Base-by-base conservation (phyloP, 2,888 invertebrate species). In the Euclidia mi region DNA sequence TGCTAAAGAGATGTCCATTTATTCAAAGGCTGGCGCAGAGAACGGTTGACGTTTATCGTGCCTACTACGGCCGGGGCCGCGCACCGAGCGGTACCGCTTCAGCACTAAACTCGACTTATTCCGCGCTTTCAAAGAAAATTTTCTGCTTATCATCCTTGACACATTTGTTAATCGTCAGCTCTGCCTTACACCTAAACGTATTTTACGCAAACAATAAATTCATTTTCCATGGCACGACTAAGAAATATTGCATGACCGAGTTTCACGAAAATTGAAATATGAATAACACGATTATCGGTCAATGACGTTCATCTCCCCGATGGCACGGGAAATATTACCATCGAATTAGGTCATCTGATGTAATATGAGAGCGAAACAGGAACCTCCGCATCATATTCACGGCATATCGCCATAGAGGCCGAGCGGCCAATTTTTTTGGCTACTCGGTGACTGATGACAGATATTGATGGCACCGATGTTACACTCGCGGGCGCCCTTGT, bases 381-480 rank as follows among this genome's bases (percentile, higher is more conserved):
- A 86, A 79, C 76, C 76, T 72, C 72, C 69, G 74, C 84, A 84
- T 88, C 88, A 88, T 74, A 69, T 72, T 88, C 88, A 87, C 73
- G 70, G 75, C 58, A 74, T 74, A 84, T 86, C 78, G 84, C 76
- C 46, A 29, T 61, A 56, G 55, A 66, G 76, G 79, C 75, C 83
- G 85, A 87, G 85, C 88, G 90, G 88, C 89, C 90, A 87, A 86
- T 89, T 89, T 87, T 90, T 90, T 91, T 91, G 88, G 91, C 86
- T 88, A 84, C 88, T 87, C 84, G 76, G 85, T 86, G 85, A 84
- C 88, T 79, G 88, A 81, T 88, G 94, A 90, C 92, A 90, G 92
- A 87, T 91, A 94, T 94, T 92, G 92, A 94, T 94, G 92, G 79
- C 78, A 69, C 84, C 78, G 69, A 79, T 79, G 81, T 82, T 78